phyloP scores from a whole-genome alignment of 1,140 invertebrate genomes.

The Venturia canescens region DNA sequence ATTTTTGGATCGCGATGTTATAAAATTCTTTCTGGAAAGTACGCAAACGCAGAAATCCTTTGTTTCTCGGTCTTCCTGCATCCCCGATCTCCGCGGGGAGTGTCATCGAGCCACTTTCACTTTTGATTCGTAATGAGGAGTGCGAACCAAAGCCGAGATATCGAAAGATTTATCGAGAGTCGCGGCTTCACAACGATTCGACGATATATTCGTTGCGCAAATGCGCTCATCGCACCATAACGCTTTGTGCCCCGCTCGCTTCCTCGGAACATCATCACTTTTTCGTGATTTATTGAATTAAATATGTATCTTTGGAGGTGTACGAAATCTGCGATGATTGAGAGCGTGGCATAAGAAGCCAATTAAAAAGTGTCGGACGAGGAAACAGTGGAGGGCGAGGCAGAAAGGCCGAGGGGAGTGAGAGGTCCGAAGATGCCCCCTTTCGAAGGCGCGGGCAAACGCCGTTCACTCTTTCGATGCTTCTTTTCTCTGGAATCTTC shows the following conservation, averaged over 20 bases:
- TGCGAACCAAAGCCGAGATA: too few relatives aligned
- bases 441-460: background rate
- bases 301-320: background rate
- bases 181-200: too few relatives aligned
- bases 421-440: background rate
- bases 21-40: too few relatives aligned
- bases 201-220: background rate
- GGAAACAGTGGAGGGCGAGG: slow-evolving; percentile 12
- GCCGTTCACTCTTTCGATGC: background rate
- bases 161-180: too few relatives aligned
- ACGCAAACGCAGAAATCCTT: too few relatives aligned
- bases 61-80: too few relatives aligned
- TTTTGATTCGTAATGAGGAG: too few relatives aligned
- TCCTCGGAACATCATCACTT: background rate
- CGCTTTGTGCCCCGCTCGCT: background rate
- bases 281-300: background rate
- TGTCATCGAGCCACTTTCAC: too few relatives aligned
- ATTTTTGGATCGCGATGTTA: too few relatives aligned
- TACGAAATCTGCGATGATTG: background rate
- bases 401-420: background rate
- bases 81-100: too few relatives aligned
- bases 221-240: background rate
- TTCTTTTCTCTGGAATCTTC: background rate
- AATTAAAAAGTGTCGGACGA: slow-evolving; percentile 14
- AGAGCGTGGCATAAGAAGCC: background rate